phyloP scores from a whole-genome alignment of 1,140 invertebrate species.

The Paralvinella palmiformis region DNA sequence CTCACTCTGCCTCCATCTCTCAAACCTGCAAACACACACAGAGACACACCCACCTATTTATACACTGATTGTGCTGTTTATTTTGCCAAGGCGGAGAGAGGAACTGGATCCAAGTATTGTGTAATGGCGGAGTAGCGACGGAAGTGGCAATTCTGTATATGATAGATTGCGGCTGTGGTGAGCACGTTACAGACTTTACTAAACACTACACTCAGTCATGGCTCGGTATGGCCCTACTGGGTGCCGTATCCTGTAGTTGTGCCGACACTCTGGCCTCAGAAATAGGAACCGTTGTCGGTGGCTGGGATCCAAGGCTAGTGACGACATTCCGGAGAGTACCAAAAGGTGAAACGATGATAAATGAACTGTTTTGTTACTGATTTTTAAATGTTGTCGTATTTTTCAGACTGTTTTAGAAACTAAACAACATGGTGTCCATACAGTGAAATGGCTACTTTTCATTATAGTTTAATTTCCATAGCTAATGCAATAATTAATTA shows the following conservation, averaged over 20 bases:
- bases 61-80: no score
- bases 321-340: conserved; percentile 71
- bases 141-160: conserved; percentile 73
- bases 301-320: conserved; percentile 66
- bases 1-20: no score
- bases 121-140: conserved; percentile 80
- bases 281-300: conserved; percentile 69
- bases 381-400: not conserved
- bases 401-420: no score
- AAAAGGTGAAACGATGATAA: conserved; percentile 56
- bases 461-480: no score
- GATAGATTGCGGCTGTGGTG: conserved; percentile 68
- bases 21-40: no score
- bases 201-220: conserved; percentile 72
- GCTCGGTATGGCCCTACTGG: conserved; percentile 55
- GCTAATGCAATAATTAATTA: no score
- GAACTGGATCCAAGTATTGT: conserved; percentile 85
- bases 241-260: conserved; percentile 72
- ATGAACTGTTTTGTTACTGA: not conserved
- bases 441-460: no score
- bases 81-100: conserved; percentile 66
- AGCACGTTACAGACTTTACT: conserved; percentile 72
- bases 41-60: no score
- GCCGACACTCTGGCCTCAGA: conserved; percentile 91
- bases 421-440: no score